These are phyloP conservation scores for Coregonus ussuriensis DNA, from an alignment of 2,797 vertebrate species.

Conservation along the genomic window DNA sequence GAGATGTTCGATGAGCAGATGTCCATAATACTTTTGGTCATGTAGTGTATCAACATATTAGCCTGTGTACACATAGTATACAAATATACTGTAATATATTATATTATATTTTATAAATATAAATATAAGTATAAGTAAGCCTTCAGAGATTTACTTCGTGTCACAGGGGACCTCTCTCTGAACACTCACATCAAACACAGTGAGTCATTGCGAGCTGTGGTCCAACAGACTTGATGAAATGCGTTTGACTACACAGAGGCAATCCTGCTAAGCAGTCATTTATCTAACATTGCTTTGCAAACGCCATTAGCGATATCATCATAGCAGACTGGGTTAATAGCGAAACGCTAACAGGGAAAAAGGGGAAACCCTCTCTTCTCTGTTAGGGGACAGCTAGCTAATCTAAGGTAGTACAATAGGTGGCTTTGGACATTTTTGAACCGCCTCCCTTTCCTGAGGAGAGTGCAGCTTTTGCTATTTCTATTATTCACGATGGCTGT, in stretches of 20 bases:
- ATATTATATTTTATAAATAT: too few species aligned
- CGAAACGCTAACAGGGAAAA: background rate
- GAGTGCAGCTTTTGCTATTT: background rate
- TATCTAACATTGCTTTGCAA: background rate
- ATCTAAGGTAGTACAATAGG: background rate
- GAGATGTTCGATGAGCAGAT: too few species aligned
- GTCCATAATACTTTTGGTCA: too few species aligned
- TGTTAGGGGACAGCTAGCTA: constrained; percentile 7
- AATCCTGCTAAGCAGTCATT: background rate
- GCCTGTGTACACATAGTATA: background rate
- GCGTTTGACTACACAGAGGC: background rate
- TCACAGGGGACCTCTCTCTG: background rate
- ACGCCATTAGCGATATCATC: background rate
- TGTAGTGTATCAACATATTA: background rate
- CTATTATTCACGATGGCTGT: background rate
- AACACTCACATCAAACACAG: background rate
- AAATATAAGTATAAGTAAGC: background rate
- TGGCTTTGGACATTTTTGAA: background rate
- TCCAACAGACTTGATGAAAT: background rate
- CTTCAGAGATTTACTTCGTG: background rate
- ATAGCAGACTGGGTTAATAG: background rate
- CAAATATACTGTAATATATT: too few species aligned
- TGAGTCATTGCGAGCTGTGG: background rate
- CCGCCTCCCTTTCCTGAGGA: background rate
- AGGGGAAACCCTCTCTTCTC: constrained; percentile 11